A percentile compares a stretch with the other conserved stretches of the same genome.
phyloP scores from a whole-genome alignment of 92 coral and sea anemone genomes.

The Bergia puertoricense region DNA sequence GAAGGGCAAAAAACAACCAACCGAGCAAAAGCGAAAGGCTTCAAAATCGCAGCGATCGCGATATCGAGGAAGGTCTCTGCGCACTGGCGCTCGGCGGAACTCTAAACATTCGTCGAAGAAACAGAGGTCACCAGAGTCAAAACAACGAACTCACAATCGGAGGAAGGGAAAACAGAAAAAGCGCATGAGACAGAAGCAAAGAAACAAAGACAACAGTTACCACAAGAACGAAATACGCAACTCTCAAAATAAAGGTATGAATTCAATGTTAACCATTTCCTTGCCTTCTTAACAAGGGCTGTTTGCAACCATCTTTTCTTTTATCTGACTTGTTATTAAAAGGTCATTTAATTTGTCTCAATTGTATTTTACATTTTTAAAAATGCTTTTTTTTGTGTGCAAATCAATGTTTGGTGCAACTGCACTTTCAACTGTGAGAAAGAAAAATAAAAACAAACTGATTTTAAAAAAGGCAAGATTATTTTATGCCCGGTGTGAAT shows the following conservation, averaged over 20 bases:
- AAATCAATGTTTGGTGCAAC: neutral
- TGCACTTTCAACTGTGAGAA: too few relatives aligned
- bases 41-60: conserved; percentile 7
- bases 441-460: neutral
- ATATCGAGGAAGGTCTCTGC: neutral
- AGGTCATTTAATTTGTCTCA: too few relatives aligned
- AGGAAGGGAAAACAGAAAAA: conserved; percentile 13
- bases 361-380: too few relatives aligned
- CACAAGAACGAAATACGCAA: conserved; percentile 9
- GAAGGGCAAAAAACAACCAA: neutral
- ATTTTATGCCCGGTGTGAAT: too few relatives aligned
- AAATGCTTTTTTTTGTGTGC: neutral
- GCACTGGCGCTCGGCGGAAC: neutral
- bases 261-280: neutral
- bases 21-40: conserved; percentile 6
- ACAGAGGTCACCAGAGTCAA: neutral
- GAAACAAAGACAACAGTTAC: neutral
- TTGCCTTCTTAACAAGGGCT: neutral
- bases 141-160: conserved; percentile 1
- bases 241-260: conserved; percentile 5
- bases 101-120: neutral
- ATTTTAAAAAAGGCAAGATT: too few relatives aligned
- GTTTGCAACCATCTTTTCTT: neutral
- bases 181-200: neutral
- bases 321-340: neutral